Conservation (phyloP, 1,140 invertebrate species). For the Leptestheria dahalacensis region DNA sequence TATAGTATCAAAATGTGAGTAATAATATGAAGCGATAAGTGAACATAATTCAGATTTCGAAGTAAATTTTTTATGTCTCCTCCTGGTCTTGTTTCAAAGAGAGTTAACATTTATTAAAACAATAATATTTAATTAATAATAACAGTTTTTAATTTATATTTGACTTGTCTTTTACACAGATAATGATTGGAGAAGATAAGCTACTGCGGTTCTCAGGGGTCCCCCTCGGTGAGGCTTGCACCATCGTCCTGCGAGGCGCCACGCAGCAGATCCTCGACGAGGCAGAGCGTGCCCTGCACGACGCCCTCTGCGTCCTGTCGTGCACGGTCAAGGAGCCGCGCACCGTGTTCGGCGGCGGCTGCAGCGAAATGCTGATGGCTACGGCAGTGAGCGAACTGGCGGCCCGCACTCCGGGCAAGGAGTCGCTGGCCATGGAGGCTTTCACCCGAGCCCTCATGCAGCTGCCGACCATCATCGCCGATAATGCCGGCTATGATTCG, state of each 20-base stretch:
- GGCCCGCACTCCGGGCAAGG: slow-evolving; percentile 84
- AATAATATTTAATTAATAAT: too few species aligned
- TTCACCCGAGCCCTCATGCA: slow-evolving; percentile 78
- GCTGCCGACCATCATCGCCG: slow-evolving; percentile 88
- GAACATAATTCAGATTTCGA: too few species aligned
- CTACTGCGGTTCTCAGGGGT: slow-evolving; percentile 91
- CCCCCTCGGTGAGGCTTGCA: slow-evolving; percentile 87
- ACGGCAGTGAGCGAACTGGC: slow-evolving; percentile 71
- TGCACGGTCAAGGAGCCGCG: slow-evolving; percentile 87
- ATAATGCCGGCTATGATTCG: slow-evolving; percentile 97
- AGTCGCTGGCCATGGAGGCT: slow-evolving; percentile 91
- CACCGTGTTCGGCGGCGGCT: slow-evolving; percentile 82
- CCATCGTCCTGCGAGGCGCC: slow-evolving; percentile 91
- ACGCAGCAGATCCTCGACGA: slow-evolving; percentile 99
- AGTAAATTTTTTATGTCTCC: too few species aligned
- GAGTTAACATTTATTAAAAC: too few species aligned
- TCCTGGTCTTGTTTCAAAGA: too few species aligned
- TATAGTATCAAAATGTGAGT: too few species aligned
- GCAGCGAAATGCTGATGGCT: slow-evolving; percentile 93
- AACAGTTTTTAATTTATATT: too few species aligned
- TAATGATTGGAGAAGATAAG: slow-evolving; percentile 96
- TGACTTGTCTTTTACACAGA: slow-evolving; percentile 29
- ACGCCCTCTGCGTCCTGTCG: slow-evolving; percentile 91
- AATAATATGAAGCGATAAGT: neutral
- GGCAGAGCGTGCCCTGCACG: slow-evolving; percentile 93